Percentiles rank a stretch among this genome's conserved stretches.
phyloP scores from a whole-genome alignment of 2,797 vertebrate genomes.

The Emydoidea blandingii region DNA sequence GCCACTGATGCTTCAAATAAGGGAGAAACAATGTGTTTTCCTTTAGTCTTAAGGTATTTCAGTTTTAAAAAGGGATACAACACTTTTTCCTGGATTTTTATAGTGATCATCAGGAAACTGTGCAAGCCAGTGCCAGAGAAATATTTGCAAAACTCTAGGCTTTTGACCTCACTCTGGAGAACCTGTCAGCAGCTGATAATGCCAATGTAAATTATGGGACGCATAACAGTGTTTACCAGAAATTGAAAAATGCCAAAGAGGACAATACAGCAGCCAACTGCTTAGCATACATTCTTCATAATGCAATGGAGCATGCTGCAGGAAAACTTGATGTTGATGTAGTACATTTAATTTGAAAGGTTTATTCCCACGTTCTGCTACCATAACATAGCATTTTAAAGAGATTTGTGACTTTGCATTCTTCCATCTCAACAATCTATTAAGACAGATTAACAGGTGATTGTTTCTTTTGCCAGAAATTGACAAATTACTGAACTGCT shows the following conservation, averaged over 20 bases:
- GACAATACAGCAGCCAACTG: not conserved
- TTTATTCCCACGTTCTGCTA: not conserved
- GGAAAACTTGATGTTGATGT: not conserved
- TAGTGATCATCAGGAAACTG: not conserved
- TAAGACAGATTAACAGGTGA: not conserved
- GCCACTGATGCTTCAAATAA: not conserved
- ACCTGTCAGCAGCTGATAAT: not conserved
- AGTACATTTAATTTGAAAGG: not conserved
- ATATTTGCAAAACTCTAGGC: not conserved
- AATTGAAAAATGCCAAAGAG: not conserved
- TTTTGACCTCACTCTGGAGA: not conserved
- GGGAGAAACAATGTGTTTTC: not conserved
- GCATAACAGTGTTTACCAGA: not conserved
- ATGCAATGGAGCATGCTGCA: not conserved
- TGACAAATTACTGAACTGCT: not conserved
- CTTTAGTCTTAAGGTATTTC: not conserved
- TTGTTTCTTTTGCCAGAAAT: not conserved
- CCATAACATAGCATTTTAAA: not conserved
- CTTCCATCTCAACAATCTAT: not conserved
- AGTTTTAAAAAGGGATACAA: not conserved
- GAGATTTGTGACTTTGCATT: not conserved
- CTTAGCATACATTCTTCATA: not conserved
- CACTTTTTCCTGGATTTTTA: not conserved
- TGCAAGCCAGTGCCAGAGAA: not conserved
- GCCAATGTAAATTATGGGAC: not conserved